Conservation (phyloP, 37 sponge, comb jelly and placozoan species). For the Mnemiopsis leidyi region DNA sequence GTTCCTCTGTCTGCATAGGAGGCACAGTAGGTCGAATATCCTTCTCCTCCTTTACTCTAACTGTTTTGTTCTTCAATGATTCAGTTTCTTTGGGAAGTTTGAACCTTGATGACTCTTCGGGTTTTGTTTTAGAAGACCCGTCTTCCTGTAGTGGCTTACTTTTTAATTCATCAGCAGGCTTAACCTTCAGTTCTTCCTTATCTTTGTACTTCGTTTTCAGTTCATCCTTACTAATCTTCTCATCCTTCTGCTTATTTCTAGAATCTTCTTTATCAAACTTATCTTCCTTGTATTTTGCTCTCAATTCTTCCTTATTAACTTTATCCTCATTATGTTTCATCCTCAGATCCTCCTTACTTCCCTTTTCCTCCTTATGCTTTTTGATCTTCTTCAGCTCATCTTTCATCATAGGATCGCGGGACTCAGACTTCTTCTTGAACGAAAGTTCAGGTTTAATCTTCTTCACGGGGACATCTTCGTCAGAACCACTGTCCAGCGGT, state of each 20-base stretch:
- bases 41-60: background rate
- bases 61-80: background rate
- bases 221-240: background rate
- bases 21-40: background rate
- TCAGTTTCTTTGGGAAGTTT: conserved; percentile 8
- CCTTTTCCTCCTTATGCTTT: background rate
- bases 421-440: background rate
- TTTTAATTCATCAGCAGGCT: background rate
- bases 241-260: background rate
- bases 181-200: background rate
- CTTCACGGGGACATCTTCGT: background rate
- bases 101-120: background rate
- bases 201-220: background rate
- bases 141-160: background rate
- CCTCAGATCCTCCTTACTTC: background rate
- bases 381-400: background rate
- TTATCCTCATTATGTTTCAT: background rate
- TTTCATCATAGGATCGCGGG: background rate
- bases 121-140: background rate
- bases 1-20: background rate
- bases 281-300: too few species aligned
- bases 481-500: background rate
- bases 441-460: background rate
- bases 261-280: too few species aligned
- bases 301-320: background rate